phyloP scores from a whole-genome alignment of 2,888 invertebrate species.

The Rhagium mordax region DNA sequence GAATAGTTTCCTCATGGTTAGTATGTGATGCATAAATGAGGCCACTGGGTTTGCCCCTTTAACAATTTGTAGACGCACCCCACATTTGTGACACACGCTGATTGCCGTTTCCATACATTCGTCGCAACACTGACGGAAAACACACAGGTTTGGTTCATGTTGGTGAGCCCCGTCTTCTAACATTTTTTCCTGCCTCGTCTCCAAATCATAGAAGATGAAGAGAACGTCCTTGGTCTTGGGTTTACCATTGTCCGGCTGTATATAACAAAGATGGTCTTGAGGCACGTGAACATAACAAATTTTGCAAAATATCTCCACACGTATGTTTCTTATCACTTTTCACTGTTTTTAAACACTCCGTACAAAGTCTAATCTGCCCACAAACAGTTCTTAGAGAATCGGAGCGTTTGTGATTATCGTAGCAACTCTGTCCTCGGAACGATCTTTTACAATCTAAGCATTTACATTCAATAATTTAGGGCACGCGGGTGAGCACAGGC shows the following conservation, averaged over 20 bases:
- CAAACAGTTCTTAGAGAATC: slow-evolving; percentile 29
- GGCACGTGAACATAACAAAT: slow-evolving; percentile 7
- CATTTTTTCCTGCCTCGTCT: slow-evolving; percentile 33
- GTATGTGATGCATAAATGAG: background rate
- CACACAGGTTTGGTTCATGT: slow-evolving; percentile 42
- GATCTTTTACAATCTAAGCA: slow-evolving; percentile 4
- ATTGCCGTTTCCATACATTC: slow-evolving; percentile 21
- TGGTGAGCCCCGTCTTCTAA: slow-evolving; percentile 22
- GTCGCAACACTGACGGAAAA: slow-evolving; percentile 34
- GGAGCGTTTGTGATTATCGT: slow-evolving; percentile 19
- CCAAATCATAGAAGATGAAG: slow-evolving; percentile 40
- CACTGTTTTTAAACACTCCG: background rate
- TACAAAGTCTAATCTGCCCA: slow-evolving; percentile 21
- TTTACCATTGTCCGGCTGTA: slow-evolving; percentile 29
- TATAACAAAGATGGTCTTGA: slow-evolving; percentile 26
- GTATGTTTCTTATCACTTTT: too few relatives aligned
- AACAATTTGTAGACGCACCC: slow-evolving; percentile 14
- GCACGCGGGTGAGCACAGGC: too few relatives aligned
- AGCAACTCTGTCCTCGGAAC: slow-evolving; percentile 29
- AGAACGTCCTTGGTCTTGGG: slow-evolving; percentile 25
- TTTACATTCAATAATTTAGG: too few relatives aligned
- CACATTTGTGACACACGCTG: slow-evolving; percentile 29
- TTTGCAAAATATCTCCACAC: slow-evolving; percentile 25
- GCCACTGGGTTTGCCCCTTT: background rate
- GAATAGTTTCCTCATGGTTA: background rate